Base-by-base conservation (phyloP, 2,113 vertebrate genomes). In the Nycticebus coucang region DNA sequence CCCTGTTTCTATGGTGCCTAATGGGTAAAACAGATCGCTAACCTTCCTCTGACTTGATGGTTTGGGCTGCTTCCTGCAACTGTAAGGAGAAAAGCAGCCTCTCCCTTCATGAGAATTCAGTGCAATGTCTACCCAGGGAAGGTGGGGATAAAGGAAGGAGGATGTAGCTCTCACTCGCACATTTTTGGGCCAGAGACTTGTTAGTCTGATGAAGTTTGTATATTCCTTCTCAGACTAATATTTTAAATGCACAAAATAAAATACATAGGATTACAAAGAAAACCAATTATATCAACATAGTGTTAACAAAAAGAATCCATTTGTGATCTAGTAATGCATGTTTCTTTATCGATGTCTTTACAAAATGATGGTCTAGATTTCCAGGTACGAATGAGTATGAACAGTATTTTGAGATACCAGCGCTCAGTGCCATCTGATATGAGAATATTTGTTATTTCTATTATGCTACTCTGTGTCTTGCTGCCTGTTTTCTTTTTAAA, bases 1-100 rank as follows among this genome's bases (percentile, higher is more conserved):
- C 92, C 94, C 94, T 66, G 90, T 94, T 94, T 94, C 94, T 93
- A 72, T 93, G 90, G 92, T 24, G 74, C 71, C 60, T 91, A 81
- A 93, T 66, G 92, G 92, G 33, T 53, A 84, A 87, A 93, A 62
- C 87, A 96, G 92, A 69, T 85, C 81, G 72, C 78, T 64, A 7
- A 79, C 60, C 15, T 41, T 50, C n/a, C 30, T 59, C 13, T 22
- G 57, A 59, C 71, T 90, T 50, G 81, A 59, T n/a, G 71, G 24
- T 24, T 79, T 57, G 86, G 60, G 92, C 24, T 41, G 77, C 81
- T 94, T 94, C 71, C 89, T 91, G 82, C 86, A 93, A 80, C 72
- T 94, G 45, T 83, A 50, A 57, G 2, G 30, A 74, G 92, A 68
- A 89, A 45, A 30, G 64, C 37, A 69, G 71, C 86, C 77, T 69